A percentile compares a stretch with the other conserved stretches of the same genome.
Evolutionary conservation across 1,140 invertebrate species (phyloP).

Genomic region (Berghia stephanieae): DNA sequence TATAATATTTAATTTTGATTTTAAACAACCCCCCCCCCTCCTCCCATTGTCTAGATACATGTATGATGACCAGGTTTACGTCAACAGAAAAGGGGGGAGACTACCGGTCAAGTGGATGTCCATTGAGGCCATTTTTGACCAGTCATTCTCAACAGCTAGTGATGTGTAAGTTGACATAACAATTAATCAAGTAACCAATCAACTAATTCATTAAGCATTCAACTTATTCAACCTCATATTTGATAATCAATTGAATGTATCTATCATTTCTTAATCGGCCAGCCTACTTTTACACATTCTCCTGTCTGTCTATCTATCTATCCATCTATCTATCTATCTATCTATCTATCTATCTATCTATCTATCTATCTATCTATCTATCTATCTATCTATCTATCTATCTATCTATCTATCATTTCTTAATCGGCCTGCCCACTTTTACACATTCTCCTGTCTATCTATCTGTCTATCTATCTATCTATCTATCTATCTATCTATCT

Average conservation of each 20-base stretch:
- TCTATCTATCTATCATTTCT: neutral
- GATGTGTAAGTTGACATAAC: constrained; percentile 64
- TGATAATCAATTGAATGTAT: neutral
- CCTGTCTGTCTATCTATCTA: too few relatives aligned
- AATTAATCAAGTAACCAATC: neutral
- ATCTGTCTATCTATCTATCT: too few relatives aligned
- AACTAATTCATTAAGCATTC: neutral
- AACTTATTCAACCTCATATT: neutral
- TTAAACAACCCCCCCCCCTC: neutral
- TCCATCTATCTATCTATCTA: too few relatives aligned
- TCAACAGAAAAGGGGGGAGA: constrained; percentile 69
- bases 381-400: too few relatives aligned
- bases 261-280: neutral
- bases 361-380: too few relatives aligned
- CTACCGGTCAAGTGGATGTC: constrained; percentile 68
- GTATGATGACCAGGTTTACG: constrained; percentile 66
- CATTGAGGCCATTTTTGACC: constrained; percentile 66
- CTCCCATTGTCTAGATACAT: constrained; percentile 63
- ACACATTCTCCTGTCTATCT: neutral
- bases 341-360: too few relatives aligned
- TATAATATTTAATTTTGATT: too few relatives aligned
- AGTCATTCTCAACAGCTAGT: constrained; percentile 68
- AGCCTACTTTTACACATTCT: neutral
- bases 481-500: too few relatives aligned
- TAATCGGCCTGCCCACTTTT: neutral